Base-by-base conservation (phyloP, 2,888 invertebrate species). In the Thymelicus sylvestris region DNA sequence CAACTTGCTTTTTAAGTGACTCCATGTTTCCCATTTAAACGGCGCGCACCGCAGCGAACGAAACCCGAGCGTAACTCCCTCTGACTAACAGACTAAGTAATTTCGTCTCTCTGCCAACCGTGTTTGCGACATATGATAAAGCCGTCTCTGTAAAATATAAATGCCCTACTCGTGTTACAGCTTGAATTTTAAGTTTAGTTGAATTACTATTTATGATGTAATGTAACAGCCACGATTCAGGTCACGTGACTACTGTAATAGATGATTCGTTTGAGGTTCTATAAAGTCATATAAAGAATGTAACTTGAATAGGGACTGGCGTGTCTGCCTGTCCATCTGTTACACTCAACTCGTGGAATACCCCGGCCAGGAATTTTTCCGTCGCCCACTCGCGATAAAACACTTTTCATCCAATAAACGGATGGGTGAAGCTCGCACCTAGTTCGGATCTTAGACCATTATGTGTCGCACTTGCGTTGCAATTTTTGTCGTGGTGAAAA, bases 21-120 rank as follows among this genome's bases (percentile, higher is more conserved):
- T 73, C 63, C 71, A 71, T 71, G 73, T 71, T 75, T 63, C 73
- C 71, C 73, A 71, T 74, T 74, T 75, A 73, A 74, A 76, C 68
- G 44, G 44, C 44, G 12, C 48, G 8, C 31, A 48, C 47, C 55
- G 12, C 55, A 55, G 55, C 24, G 55, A 55, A 55, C 24, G 55
- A 24, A 48, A 24, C 39, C 15, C 31, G n/a, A 24, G 24, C 15
- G 44, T 62, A 44, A 62, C 44, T 44, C 44, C 61, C 15, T 13
- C 61, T 41, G 44, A 61, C 39, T 62, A 44, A 24, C 61, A 19
- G 44, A 61, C 39, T 62, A 44, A 24, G 44, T 62, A 47, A 62
- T 62, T 62, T 62, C 47, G 62, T 47, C 47, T 62, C 62, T 62
- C 62, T 7, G 55, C 55, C 19, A 52, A 41, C 19, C 41, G 10